Evolutionary conservation across 2,888 invertebrate species (phyloP).

Genomic region (Gastracanthus pulcherrimus): DNA sequence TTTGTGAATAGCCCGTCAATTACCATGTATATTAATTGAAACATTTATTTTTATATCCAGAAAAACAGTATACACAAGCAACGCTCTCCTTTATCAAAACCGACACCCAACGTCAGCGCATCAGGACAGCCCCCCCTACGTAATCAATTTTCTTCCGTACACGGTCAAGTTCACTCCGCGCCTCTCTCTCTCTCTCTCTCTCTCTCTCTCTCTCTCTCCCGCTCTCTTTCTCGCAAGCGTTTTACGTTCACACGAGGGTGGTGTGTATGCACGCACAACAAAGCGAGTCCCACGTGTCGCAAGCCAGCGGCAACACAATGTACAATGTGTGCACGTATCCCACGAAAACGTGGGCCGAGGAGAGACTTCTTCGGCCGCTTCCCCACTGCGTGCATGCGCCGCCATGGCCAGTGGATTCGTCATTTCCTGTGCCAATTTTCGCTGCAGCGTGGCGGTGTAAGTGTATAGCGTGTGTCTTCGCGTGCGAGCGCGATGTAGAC

Average conservation of each 20-base stretch:
- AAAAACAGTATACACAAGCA: no score
- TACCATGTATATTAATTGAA: neutral
- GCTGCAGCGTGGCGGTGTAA: neutral
- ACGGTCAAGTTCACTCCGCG: constrained; percentile 28
- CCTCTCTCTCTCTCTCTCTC: neutral
- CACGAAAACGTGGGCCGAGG: neutral
- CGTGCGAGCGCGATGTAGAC: no score
- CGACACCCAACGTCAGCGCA: no score
- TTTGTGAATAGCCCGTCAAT: neutral
- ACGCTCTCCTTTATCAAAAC: no score
- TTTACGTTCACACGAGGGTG: constrained; percentile 1
- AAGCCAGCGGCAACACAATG: neutral
- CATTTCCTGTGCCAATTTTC: constrained; percentile 12
- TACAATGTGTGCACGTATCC: neutral
- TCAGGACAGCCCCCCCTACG: neutral
- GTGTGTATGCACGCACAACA: no score
- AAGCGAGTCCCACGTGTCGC: neutral
- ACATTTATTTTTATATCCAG: no score
- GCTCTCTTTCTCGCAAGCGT: no score
- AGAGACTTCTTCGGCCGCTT: neutral
- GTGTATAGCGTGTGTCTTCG: neutral
- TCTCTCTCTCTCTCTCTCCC: neutral
- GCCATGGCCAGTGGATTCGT: constrained; percentile 15
- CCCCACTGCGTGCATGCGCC: neutral
- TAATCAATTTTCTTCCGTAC: neutral